Conservation (phyloP, 2,113 vertebrate genomes). For the Astur gentilis region DNA sequence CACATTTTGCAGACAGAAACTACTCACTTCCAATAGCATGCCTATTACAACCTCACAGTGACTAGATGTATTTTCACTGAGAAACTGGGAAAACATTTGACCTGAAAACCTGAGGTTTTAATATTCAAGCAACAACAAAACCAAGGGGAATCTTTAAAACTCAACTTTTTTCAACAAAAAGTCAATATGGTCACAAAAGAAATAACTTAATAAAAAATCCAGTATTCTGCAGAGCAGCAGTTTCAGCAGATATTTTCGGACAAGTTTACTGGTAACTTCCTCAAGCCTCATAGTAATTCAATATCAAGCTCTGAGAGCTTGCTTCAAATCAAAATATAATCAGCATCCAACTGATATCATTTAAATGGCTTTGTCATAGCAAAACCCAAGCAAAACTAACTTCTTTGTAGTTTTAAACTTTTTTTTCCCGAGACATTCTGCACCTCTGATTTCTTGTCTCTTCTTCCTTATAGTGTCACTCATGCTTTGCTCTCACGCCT, state of each 20-base stretch:
- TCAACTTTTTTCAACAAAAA: not conserved
- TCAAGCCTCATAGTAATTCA: not conserved
- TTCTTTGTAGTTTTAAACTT: accelerated
- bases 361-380: not conserved
- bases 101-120: not conserved
- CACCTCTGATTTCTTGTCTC: not conserved
- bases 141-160: not conserved
- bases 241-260: not conserved
- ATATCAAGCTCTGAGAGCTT: not conserved
- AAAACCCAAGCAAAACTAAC: not conserved
- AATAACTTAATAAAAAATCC: not conserved
- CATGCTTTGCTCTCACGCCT: not conserved
- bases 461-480: not conserved
- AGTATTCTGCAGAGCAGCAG: not conserved
- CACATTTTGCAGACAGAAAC: not conserved
- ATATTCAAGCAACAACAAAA: not conserved
- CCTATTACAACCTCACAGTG: not conserved
- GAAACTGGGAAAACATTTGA: not conserved
- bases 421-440: not conserved
- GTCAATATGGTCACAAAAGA: not conserved
- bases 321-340: not conserved
- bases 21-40: not conserved
- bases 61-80: not conserved
- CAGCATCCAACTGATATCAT: not conserved
- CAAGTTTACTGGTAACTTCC: not conserved